These are phyloP conservation scores for Strigamia transsilvanica DNA, from an alignment of 2,888 invertebrate species.

Conservation along the genomic window DNA sequence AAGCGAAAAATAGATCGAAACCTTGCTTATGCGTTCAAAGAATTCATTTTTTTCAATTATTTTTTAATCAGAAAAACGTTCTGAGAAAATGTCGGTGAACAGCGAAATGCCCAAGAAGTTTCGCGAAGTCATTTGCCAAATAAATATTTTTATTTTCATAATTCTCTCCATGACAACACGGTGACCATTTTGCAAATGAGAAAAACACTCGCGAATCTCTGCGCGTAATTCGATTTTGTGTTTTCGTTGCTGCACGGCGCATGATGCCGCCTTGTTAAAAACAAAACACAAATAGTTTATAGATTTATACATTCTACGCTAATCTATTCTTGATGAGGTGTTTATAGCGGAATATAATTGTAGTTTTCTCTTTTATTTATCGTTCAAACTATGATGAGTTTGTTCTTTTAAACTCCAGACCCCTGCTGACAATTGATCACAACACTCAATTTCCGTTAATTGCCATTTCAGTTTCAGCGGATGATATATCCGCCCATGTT, in stretches of 20 bases:
- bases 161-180: not conserved
- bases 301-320: no score
- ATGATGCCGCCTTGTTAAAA: no score
- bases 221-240: not conserved
- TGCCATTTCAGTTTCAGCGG: not conserved
- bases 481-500: not conserved
- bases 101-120: no score
- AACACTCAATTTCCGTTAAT: conserved; percentile 26
- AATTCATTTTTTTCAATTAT: not conserved
- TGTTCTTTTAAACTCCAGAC: not conserved
- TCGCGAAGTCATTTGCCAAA: no score
- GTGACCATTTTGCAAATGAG: not conserved
- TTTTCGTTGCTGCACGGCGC: no score
- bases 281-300: no score
- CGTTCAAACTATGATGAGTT: not conserved
- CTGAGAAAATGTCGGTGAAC: not conserved
- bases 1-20: no score
- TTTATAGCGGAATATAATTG: no score
- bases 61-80: not conserved
- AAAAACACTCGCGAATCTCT: not conserved
- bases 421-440: not conserved
- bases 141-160: no score
- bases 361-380: not conserved
- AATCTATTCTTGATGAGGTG: no score
- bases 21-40: no score